These are phyloP conservation scores for Vulpes vulpes DNA, from an alignment of 2,113 vertebrate species.

Conservation along the genomic window DNA sequence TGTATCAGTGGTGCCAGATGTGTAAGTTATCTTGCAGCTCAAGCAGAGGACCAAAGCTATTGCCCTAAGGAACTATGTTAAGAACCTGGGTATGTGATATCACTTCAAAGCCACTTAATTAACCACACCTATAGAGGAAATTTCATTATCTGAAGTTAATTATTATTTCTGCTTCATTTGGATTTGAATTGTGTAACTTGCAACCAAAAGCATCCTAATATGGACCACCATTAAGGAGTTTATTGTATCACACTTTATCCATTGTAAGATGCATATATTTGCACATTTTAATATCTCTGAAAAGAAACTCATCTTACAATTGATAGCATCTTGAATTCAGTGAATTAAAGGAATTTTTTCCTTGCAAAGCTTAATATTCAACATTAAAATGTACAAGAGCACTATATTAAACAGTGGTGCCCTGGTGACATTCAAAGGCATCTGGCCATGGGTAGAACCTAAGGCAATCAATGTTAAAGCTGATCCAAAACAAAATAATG, in stretches of 20 bases:
- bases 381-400: neutral
- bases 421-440: neutral
- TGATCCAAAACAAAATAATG: neutral
- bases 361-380: neutral
- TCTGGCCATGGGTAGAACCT: neutral
- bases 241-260: neutral
- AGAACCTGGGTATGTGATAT: neutral
- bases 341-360: neutral
- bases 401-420: neutral
- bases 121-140: neutral
- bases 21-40: neutral
- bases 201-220: neutral
- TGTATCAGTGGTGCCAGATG: neutral
- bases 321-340: neutral
- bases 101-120: neutral
- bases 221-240: neutral
- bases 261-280: neutral
- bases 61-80: neutral
- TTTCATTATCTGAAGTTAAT: neutral
- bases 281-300: neutral
- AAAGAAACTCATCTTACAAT: neutral
- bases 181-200: neutral
- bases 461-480: neutral
- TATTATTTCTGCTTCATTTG: neutral
- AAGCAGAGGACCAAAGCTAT: neutral